Conservation (phyloP, 2,113 vertebrate genomes). For the Thamnaconus septentrionalis region DNA sequence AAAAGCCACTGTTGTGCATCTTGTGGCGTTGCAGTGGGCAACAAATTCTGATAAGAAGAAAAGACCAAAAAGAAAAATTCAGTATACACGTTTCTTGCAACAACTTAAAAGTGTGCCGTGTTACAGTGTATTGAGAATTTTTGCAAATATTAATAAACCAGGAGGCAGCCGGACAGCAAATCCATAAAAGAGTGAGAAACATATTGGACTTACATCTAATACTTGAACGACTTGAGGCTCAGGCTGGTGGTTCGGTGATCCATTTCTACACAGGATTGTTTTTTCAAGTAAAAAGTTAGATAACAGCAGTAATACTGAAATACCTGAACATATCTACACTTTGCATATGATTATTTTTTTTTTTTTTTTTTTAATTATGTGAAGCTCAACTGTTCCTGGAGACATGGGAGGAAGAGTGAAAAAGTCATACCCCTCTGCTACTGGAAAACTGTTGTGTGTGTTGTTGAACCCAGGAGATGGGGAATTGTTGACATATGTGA, state of each 20-base stretch:
- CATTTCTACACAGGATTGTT: conserved; percentile 77
- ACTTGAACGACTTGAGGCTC: conserved; percentile 71
- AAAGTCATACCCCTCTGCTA: conserved; percentile 85
- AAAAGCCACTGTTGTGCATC: conserved; percentile 97
- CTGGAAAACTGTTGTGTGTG: conserved; percentile 87
- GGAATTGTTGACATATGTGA: conserved; percentile 88
- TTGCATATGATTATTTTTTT: background rate
- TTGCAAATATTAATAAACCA: conserved; percentile 21
- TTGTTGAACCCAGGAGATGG: conserved; percentile 93
- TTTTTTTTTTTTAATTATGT: too few relatives aligned
- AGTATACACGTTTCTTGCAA: background rate
- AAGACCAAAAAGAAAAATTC: background rate
- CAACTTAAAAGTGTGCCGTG: background rate
- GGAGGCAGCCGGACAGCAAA: background rate
- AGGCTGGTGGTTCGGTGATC: conserved; percentile 86
- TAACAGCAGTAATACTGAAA: background rate
- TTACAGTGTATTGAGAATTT: conserved; percentile 1
- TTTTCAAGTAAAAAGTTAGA: background rate
- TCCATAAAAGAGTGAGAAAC: conserved; percentile 1
- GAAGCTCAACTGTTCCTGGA: background rate
- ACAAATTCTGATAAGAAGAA: conserved; percentile 81
- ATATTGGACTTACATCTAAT: conserved; percentile 75
- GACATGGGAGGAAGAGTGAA: background rate
- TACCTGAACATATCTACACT: background rate
- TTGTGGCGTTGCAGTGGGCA: conserved; percentile 91